Base-by-base conservation (phyloP, 2,113 vertebrate genomes). In the Gobiocypris rarus region DNA sequence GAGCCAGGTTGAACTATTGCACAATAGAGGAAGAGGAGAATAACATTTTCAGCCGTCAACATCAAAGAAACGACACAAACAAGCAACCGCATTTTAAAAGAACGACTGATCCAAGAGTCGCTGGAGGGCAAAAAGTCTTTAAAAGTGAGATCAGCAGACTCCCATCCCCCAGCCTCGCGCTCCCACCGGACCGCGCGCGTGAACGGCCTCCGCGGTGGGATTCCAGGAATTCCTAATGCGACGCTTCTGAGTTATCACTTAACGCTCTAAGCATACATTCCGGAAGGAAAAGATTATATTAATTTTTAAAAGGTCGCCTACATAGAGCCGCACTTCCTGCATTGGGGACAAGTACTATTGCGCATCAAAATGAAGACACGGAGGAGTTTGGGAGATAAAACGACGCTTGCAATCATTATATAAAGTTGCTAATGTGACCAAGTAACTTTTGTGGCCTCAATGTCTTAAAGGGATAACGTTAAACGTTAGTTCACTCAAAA, bases 151-250 rank as follows among this genome's bases (percentile, higher is more conserved):
- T 79, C 85, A 74, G 71, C 45, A 56, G 22, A 17, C 69, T 69
- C 75, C 77, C 82, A 56, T 79, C 34, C 86, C 71, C 84, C 67
- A 70, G 75, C 78, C 81, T 75, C 71, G 69, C 84, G 67, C 24
- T 73, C 28, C 61, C 28, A 83, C 70, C 69, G n/a, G 41, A 34
- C 59, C 28, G 28, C n/a, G 75, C n/a, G 61, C 76, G 52, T 61
- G 63, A 83, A 65, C 5, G 86, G 71, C 86, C 84, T 79, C 76
- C 31, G 38, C 70, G 43, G 28, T 34, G 9, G 63, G 69, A 89
- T 82, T 78, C 83, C 77, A 54, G 41, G n/a, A 76, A 85, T 88
- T 85, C 81, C 75, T 81, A 8, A 34, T 19, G 5, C 43, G 65
- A 41, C 52, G 7, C 71, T 50, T 28, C 43, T 3, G 34, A 48